phyloP scores from a whole-genome alignment of 2,888 invertebrate species.

The Leucophora obtusa region DNA sequence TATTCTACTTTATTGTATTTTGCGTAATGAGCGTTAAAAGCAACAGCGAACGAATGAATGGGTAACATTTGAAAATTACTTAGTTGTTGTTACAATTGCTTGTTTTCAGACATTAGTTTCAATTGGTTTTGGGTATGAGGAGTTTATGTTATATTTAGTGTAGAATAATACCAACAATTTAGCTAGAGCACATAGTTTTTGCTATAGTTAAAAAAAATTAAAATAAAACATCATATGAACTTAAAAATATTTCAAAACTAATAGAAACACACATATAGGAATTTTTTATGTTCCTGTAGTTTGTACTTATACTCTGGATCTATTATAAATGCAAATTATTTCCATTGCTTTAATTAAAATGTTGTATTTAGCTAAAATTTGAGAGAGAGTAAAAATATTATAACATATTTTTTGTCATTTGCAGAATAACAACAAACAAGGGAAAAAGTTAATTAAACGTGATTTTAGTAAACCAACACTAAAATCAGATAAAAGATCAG shows the following conservation, averaged over 20 bases:
- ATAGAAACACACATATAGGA: slow-evolving; percentile 37
- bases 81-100: slow-evolving; percentile 46
- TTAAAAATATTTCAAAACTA: slow-evolving; percentile 54
- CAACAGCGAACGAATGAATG: slow-evolving; percentile 34
- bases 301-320: slow-evolving; percentile 10
- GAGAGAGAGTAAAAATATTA: neutral
- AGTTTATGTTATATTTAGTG: neutral
- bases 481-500: slow-evolving; percentile 16
- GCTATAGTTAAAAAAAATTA: slow-evolving; percentile 5
- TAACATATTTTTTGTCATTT: neutral
- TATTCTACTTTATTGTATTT: slow-evolving; percentile 36
- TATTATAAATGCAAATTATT: slow-evolving; percentile 54
- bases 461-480: slow-evolving; percentile 8
- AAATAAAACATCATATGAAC: slow-evolving; percentile 22
- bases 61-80: slow-evolving; percentile 46
- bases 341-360: slow-evolving; percentile 50
- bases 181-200: slow-evolving; percentile 1
- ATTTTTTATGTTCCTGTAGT: slow-evolving; percentile 25
- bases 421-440: neutral
- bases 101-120: slow-evolving; percentile 18
- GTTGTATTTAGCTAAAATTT: slow-evolving; percentile 40
- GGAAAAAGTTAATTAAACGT: slow-evolving; percentile 23
- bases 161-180: neutral
- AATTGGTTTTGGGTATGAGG: neutral
- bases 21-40: slow-evolving; percentile 69